Conservation (phyloP, 1,140 invertebrate species). For the Steinernema khuongi region DNA sequence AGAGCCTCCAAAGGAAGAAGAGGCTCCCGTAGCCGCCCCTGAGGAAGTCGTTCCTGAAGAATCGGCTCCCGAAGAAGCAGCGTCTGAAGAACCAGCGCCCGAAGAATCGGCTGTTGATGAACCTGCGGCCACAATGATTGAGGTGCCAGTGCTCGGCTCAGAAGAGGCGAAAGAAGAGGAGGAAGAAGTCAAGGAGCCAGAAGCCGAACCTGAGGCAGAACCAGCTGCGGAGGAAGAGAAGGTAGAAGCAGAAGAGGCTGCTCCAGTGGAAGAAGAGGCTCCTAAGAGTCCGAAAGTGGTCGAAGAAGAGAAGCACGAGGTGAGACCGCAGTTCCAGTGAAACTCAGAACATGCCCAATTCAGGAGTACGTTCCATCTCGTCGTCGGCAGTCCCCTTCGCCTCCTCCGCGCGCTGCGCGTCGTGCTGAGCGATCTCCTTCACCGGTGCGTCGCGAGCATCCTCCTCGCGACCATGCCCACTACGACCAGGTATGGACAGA, state of each 20-base stretch:
- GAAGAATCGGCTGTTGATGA: neutral
- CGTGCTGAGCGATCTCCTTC: slow-evolving; percentile 35
- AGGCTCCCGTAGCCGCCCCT: neutral
- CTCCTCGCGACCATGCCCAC: slow-evolving; percentile 47
- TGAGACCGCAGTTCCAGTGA: no score
- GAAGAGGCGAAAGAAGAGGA: neutral
- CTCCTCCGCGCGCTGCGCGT: slow-evolving; percentile 36
- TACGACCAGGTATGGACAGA: slow-evolving; percentile 47
- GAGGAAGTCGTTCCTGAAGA: slow-evolving; percentile 28
- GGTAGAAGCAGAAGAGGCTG: slow-evolving; percentile 29
- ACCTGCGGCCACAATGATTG: no score
- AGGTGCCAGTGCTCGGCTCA: slow-evolving; percentile 22
- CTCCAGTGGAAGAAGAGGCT: slow-evolving; percentile 23
- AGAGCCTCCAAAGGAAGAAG: neutral
- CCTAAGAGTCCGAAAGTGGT: slow-evolving; percentile 19
- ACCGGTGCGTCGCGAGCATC: slow-evolving; percentile 32
- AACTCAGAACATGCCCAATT: neutral
- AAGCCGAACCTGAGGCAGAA: slow-evolving; percentile 34
- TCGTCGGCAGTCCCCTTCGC: slow-evolving; percentile 48
- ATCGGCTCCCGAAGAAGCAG: slow-evolving; percentile 19
- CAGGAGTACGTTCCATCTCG: slow-evolving; percentile 18
- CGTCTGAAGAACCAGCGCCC: slow-evolving; percentile 40
- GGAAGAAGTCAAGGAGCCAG: slow-evolving; percentile 23
- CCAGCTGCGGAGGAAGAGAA: slow-evolving; percentile 38
- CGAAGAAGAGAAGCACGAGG: slow-evolving; percentile 21